Base-by-base conservation (phyloP, 2,888 invertebrate species). In the Fragum whitleyi region DNA sequence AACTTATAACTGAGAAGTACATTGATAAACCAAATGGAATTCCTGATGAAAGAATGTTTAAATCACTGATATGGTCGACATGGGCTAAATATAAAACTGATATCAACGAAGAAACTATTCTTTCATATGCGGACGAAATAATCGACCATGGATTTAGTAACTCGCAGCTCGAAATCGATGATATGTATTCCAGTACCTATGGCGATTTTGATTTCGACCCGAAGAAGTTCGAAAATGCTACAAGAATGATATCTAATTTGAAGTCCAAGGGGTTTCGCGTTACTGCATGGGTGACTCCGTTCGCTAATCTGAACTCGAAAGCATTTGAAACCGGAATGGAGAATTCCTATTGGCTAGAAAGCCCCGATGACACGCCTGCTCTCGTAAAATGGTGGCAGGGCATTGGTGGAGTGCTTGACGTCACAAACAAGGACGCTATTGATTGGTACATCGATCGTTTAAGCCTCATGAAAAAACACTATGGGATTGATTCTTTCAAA, bases 161-260 rank as follows among this genome's bases (percentile, higher is more conserved):
- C 72, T 91, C 92, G n/a, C 92, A 93, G 79, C 74, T 93, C n/a
- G 97, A 97, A 94, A 97, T 98, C 75, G 96, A 98, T 88, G 72
- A 96, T 95, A 95, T 96, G 51, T 98, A 97, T 97, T 97, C 98
- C 92, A 95, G 96, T 16, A 97, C 97, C 91, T 97, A 98, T 92
- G 98, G 98, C 0, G 96, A 97, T 67, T 94, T 97, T 79, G 95
- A 95, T 14, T 97, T 98, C 82, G 95, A 96, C 86, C 94, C 95
- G 26, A 94, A 93, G 2, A 97, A 96, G 91, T 96, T 98, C 88
- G 96, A 96, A 0, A 94, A 97, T 83, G 95, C 97, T 9, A 95
- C 94, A 67, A 92, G 94, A 62, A 94, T 97, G 42, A 95, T 96
- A 0, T 92, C 94, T 28, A 94, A 95, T 53, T 94, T 97, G 28